Evolutionary conservation across 1,140 invertebrate species (phyloP).

Genomic region (Cyrtorhinus lividipennis): DNA sequence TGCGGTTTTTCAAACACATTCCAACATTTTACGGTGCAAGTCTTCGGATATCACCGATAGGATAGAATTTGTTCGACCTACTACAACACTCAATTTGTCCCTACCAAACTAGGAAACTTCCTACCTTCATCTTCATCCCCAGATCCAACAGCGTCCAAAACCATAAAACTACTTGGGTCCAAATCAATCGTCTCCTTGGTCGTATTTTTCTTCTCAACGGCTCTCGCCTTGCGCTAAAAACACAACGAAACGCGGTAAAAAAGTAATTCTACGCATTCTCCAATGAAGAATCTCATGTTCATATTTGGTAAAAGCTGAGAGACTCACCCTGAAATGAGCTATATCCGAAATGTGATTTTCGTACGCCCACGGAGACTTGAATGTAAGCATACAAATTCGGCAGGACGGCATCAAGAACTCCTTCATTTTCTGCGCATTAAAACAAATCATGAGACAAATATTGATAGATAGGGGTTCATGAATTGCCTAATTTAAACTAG

Average conservation of each 20-base stretch:
- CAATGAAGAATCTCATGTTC: too few species aligned
- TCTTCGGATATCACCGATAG: too few species aligned
- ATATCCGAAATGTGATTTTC: conserved; percentile 63
- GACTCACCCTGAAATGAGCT: conserved; percentile 56
- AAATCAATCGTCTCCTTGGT: conserved; percentile 53
- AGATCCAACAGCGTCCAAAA: conserved; percentile 68
- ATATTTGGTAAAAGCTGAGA: too few species aligned
- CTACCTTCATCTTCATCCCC: conserved; percentile 44
- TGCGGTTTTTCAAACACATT: too few species aligned
- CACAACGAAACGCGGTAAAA: conserved; percentile 13
- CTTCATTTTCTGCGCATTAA: conserved; percentile 58
- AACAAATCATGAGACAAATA: too few species aligned
- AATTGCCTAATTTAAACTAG: too few species aligned
- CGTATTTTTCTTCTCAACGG: conserved; percentile 28
- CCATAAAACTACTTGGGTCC: conserved; percentile 55
- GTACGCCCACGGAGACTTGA: conserved; percentile 64
- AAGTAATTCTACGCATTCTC: conserved; percentile 17
- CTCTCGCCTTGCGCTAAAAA: conserved; percentile 40
- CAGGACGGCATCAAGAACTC: conserved; percentile 66
- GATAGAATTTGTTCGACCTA: too few species aligned
- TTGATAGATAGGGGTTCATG: too few species aligned
- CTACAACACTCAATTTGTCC: too few species aligned
- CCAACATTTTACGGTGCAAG: too few species aligned
- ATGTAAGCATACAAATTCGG: conserved; percentile 50
- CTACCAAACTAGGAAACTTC: too few species aligned